These are phyloP conservation scores for Calameuta pallipes DNA, from an alignment of 2,888 invertebrate genomes.

Conservation along the genomic window DNA sequence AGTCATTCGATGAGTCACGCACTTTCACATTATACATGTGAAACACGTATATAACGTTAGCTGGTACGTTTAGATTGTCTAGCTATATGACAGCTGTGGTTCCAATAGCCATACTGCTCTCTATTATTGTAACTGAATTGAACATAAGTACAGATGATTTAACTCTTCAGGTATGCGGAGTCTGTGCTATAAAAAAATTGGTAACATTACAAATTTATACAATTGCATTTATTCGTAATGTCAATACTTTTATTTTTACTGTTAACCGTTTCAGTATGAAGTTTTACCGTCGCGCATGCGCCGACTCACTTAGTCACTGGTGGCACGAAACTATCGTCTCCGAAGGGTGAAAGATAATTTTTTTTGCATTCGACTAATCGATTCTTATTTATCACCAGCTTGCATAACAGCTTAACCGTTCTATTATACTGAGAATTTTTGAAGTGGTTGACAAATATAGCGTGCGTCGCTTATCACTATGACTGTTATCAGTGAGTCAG, in stretches of 20 bases:
- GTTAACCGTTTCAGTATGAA: no score
- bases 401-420: not conserved
- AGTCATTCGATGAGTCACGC: not conserved
- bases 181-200: no score
- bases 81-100: not conserved
- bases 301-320: no score
- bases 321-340: no score
- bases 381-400: not conserved
- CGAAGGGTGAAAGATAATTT: not conserved
- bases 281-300: no score
- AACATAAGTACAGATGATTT: not conserved
- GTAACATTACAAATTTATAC: no score
- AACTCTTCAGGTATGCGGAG: no score
- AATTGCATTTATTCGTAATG: no score
- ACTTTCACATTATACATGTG: not conserved
- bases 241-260: no score
- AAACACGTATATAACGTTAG: not conserved
- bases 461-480: not conserved
- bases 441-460: not conserved
- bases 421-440: not conserved
- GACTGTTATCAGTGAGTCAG: constrained; percentile 2
- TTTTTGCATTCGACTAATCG: not conserved
- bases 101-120: not conserved
- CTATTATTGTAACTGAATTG: not conserved
- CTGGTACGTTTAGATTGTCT: not conserved